A percentile compares a stretch with the other conserved stretches of the same genome.
phyloP scores from a whole-genome alignment of 2,888 invertebrate species.

The Chouioia cunea region DNA sequence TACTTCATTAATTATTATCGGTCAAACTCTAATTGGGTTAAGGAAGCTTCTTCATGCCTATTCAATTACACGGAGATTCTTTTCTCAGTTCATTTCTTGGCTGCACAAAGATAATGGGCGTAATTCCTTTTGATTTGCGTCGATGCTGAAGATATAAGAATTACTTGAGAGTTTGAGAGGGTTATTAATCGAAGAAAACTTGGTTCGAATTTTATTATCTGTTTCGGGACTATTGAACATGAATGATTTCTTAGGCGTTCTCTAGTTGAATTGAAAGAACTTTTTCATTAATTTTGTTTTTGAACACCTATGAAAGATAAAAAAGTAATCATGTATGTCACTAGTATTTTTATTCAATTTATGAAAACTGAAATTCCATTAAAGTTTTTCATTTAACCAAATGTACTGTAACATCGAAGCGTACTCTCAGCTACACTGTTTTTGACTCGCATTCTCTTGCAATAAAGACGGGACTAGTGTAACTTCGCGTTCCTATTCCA shows the following conservation, averaged over 20 bases:
- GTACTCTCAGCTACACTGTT: too few relatives aligned
- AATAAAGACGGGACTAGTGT: too few relatives aligned
- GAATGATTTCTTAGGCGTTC: neutral
- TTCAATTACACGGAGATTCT: constrained; percentile 33
- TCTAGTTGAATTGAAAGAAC: too few relatives aligned
- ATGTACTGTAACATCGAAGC: too few relatives aligned
- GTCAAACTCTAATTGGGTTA: constrained; percentile 40
- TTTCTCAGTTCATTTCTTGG: constrained; percentile 4
- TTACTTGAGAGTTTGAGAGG: constrained; percentile 20
- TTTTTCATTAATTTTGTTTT: too few relatives aligned
- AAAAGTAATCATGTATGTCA: too few relatives aligned
- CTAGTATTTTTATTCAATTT: too few relatives aligned
- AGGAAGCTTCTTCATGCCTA: constrained; percentile 27
- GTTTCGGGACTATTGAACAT: constrained; percentile 7
- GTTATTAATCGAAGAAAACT: constrained; percentile 6
- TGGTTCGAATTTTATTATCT: constrained; percentile 35
- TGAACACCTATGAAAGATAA: too few relatives aligned
- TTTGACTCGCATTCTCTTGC: too few relatives aligned
- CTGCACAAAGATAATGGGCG: constrained; percentile 22
- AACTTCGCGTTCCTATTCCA: too few relatives aligned
- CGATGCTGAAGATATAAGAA: constrained; percentile 10
- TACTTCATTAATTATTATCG: constrained; percentile 41
- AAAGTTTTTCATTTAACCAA: too few relatives aligned
- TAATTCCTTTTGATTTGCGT: constrained; percentile 39
- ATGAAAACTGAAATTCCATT: too few relatives aligned